Percentiles rank a stretch among this genome's conserved stretches.
Evolutionary conservation across 2,113 vertebrate species (phyloP).

Genomic region (Lanius ludovicianus): DNA sequence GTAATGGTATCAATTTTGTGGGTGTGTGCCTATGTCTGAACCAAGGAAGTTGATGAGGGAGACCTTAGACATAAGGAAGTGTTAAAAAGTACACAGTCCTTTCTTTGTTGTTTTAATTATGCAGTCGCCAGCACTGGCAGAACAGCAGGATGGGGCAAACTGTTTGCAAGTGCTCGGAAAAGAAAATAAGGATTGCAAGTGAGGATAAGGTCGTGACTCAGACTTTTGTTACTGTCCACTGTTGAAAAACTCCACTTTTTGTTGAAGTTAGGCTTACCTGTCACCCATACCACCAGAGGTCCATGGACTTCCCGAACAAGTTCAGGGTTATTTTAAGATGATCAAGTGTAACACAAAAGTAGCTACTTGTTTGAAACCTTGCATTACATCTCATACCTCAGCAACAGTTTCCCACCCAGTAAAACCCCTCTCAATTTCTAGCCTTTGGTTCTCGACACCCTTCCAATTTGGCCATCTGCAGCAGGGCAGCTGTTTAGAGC

Average conservation of each 20-base stretch:
- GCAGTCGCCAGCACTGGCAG: neutral
- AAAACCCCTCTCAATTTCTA: neutral
- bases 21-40: neutral
- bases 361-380: neutral
- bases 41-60: neutral
- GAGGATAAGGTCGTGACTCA: neutral
- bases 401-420: neutral
- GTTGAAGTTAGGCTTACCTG: neutral
- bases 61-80: neutral
- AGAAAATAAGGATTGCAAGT: neutral
- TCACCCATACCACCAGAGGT: neutral
- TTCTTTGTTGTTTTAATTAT: neutral
- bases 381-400: neutral
- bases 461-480: neutral
- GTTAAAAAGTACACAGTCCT: neutral
- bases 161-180: neutral
- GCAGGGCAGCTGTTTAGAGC: neutral
- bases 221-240: neutral
- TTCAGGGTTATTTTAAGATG: neutral
- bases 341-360: neutral
- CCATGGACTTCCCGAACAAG: neutral
- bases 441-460: neutral
- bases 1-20: neutral
- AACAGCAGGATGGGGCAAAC: neutral
- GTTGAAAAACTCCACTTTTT: neutral